Base-by-base conservation (phyloP, 2,113 vertebrate species). In the Eretmochelys imbricata region DNA sequence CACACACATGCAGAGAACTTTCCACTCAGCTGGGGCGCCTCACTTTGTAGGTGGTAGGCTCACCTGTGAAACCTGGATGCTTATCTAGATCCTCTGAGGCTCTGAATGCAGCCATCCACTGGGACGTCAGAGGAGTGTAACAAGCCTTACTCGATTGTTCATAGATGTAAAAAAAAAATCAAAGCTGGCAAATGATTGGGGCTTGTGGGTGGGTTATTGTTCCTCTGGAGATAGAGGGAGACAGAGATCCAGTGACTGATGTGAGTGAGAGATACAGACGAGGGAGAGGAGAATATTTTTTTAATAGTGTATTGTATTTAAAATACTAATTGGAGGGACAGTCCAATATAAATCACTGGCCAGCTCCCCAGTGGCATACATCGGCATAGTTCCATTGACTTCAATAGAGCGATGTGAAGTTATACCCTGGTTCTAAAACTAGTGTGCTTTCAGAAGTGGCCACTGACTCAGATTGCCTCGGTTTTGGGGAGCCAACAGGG, bases 111-210 rank as follows among this genome's bases (percentile, higher is more conserved):
- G 93, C 91, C 1, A 3, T 7, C 82, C 88, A 53, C 1, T 29
- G 51, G 80, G 0, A 11, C 25, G 78, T 24, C 89, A 93, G 93
- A 1, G 46, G 4, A 96, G 86, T 84, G 82, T 82, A 97, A 83
- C 54, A 14, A 50, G 55, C n/a, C 62, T 78, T 38, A 84, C 20
- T 17, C 31, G 8, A 50, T 46, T 22, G 59, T 31, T 46, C 14
- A 6, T 48, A 46, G 35, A 10, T 54, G 95, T 95, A 54, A 76
- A 97, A 42, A 97, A 42, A 97, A 95, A 78, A 27, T 84, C 93
- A 29, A 57, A 93, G 85, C 90, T 87, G 82, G 49, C 82, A 80
- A 49, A 6, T 4, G 19, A 89, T 49, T 80, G 86, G 53, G 57
- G 85, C 72, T 20, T 1, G 5, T 59, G 0, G 12, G 2, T 42